phyloP scores from a whole-genome alignment of 2,797 vertebrate genomes.

The Chelmon rostratus region DNA sequence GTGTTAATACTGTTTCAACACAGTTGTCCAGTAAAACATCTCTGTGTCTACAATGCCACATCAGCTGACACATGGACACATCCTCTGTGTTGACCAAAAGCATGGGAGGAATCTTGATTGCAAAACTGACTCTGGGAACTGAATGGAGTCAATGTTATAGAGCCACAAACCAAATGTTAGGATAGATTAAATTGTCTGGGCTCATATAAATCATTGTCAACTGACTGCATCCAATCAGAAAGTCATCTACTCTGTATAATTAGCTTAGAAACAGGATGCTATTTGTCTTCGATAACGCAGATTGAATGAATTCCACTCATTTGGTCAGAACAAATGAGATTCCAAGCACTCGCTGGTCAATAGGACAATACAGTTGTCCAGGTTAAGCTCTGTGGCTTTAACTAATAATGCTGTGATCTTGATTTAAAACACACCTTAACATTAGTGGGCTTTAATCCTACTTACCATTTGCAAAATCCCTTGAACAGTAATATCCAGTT shows the following conservation, averaged over 20 bases:
- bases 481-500: background rate
- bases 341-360: constrained; percentile 49
- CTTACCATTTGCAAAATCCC: constrained; percentile 16
- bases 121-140: constrained; percentile 51
- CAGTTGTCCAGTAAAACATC: constrained; percentile 29
- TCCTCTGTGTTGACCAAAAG: constrained; percentile 38
- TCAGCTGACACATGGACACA: constrained; percentile 35
- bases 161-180: constrained; percentile 55
- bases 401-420: constrained; percentile 9
- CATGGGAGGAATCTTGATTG: constrained; percentile 43
- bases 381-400: constrained; percentile 26
- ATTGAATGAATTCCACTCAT: constrained; percentile 66
- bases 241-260: constrained; percentile 69
- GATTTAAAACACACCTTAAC: constrained; percentile 20
- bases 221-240: constrained; percentile 60
- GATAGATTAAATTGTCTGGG: constrained; percentile 56
- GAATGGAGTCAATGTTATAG: constrained; percentile 53
- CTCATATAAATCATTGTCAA: constrained; percentile 70
- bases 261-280: constrained; percentile 63
- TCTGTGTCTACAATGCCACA: constrained; percentile 20
- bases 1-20: constrained; percentile 11
- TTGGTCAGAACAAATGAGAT: constrained; percentile 55
- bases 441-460: background rate
- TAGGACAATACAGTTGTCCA: constrained; percentile 24
- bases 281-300: constrained; percentile 54